Evolutionary conservation across 2,888 invertebrate genomes (phyloP), one percentile per base, ranked within the genome.

Genomic region (Athrips mouffetella): DNA sequence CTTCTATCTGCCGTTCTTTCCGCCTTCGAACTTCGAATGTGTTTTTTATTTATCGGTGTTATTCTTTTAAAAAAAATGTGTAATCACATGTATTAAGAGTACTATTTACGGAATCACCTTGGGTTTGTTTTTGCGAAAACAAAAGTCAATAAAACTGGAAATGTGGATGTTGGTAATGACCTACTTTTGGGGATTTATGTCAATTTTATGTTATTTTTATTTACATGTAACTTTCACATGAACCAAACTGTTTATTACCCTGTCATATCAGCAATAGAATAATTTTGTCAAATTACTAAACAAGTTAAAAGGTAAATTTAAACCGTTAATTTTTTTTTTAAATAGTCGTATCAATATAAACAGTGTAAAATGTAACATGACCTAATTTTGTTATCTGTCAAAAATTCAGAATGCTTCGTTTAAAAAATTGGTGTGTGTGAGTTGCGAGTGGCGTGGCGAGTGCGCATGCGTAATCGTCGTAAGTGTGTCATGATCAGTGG

Each of bases 401-500:
- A 47, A 41, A 31, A n/a, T n/a, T n/a, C n/a, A 23, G 31, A 27
- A 15, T 40, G 30, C 49, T 40, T 49, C 49, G 25, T 45, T 45
- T 21, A 49, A 49, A 49, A 45, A 29, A 33, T 33, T 41, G 23
- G 41, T 41, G 15, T 41, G 23, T 40, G 23, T 41, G 15, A n/a
- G 27, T 25, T 15, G 29, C 33, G 39, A 6, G 39, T 21, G 20
- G 39, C 13, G 39, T 21, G 20, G 39, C 39, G 13, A 21, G 39
- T 73, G 67, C 71, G 59, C 66, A 62, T 60, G 68, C 79, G 83
- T 81, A 85, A 87, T 84, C 86, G 76, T 64, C 64, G 65, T 74
- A 88, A 81, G 84, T 88, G 66, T 86, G 89, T 87, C 89, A 89
- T 86, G 88, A 87, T 85, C 87, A 89, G 78, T 89, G 73, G 89